These are phyloP conservation scores for Tinea semifulvella DNA, from an alignment of 2,888 invertebrate species.

Conservation along the genomic window DNA sequence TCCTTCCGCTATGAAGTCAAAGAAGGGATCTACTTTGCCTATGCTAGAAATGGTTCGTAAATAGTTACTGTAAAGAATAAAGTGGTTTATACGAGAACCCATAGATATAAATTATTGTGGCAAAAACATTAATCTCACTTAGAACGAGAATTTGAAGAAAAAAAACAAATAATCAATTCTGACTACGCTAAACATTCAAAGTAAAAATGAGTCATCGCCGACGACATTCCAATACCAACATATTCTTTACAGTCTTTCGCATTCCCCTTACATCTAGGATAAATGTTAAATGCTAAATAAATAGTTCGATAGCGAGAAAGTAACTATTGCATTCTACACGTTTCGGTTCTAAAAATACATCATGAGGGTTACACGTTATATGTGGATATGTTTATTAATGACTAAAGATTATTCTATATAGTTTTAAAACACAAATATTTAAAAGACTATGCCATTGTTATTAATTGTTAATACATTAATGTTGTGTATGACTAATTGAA, in stretches of 20 bases:
- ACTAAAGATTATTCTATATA: not conserved
- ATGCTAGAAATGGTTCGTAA: too few relatives aligned
- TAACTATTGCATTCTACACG: constrained; percentile 5
- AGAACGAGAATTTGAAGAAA: constrained; percentile 1
- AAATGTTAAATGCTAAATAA: not conserved
- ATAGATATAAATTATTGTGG: too few relatives aligned
- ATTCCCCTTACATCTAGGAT: constrained; percentile 3
- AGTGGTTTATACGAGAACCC: too few relatives aligned
- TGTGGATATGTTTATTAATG: not conserved
- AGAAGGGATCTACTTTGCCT: too few relatives aligned
- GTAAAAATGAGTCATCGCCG: constrained; percentile 1
- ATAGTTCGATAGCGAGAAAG: too few relatives aligned
- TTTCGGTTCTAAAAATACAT: not conserved
- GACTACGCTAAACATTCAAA: not conserved
- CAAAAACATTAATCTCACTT: not conserved
- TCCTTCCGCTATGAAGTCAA: too few relatives aligned
- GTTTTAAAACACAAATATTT: not conserved
- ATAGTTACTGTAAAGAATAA: not conserved
- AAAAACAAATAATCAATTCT: not conserved
- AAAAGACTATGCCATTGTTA: too few relatives aligned
- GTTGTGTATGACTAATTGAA: too few relatives aligned
- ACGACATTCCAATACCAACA: constrained; percentile 2
- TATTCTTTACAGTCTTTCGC: constrained; percentile 1
- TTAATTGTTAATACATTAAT: too few relatives aligned
- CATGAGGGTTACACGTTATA: not conserved